Evolutionary conservation across 1,140 invertebrate species (phyloP).

Genomic region (Drosophila elegans): DNA sequence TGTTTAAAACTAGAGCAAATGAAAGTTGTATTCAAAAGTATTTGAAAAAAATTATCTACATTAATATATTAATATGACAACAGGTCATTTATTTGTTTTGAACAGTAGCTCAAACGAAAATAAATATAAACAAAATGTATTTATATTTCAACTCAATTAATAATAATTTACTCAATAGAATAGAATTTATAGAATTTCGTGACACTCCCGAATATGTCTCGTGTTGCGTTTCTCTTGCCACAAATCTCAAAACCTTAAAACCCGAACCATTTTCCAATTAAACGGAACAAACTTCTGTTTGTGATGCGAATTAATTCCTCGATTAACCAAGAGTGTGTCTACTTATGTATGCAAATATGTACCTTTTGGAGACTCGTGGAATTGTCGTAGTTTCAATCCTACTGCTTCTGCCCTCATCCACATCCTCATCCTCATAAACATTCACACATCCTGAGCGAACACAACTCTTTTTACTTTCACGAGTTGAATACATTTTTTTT

Average conservation of each 20-base stretch:
- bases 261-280: slow-evolving; percentile 22
- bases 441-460: neutral
- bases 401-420: neutral
- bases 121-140: no score
- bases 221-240: neutral
- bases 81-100: no score
- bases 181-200: neutral
- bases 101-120: no score
- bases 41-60: no score
- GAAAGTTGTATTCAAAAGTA: no score
- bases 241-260: slow-evolving; percentile 11
- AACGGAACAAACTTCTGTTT: slow-evolving; percentile 19
- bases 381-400: neutral
- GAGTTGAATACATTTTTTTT: slow-evolving; percentile 6
- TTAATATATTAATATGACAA: no score
- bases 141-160: no score
- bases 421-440: slow-evolving; percentile 3
- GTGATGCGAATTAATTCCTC: slow-evolving; percentile 24
- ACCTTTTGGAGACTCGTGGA: neutral
- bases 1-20: no score
- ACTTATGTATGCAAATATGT: slow-evolving; percentile 31
- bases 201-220: neutral
- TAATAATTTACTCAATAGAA: no score
- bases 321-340: slow-evolving; percentile 13
- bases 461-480: neutral